These are phyloP conservation scores for Caenorhabditis sp. DNA, from an alignment of 2,888 invertebrate species.

Conservation along the genomic window DNA sequence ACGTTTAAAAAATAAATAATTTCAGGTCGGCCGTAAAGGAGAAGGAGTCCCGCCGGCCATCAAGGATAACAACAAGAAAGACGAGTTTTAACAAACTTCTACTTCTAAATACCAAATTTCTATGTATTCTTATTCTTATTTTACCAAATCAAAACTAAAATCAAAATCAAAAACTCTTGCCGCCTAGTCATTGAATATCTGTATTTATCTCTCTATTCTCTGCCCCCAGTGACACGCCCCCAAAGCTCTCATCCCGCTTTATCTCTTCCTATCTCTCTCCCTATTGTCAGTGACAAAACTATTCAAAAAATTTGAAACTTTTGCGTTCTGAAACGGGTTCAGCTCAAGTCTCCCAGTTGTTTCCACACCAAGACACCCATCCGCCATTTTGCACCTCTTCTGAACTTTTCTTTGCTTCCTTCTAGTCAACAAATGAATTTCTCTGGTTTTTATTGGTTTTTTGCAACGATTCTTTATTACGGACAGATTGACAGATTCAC, in stretches of 20 bases:
- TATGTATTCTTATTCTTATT: neutral
- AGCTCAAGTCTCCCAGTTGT: slow-evolving; percentile 7
- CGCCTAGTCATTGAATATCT: neutral
- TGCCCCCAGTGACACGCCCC: slow-evolving; percentile 6
- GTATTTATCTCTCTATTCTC: neutral
- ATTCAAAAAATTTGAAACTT: slow-evolving; percentile 13
- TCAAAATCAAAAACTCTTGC: slow-evolving; percentile 24
- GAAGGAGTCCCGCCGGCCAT: slow-evolving; percentile 62
- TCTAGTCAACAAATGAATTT: slow-evolving; percentile 7
- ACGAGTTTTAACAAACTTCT: slow-evolving; percentile 56
- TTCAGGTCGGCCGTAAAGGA: slow-evolving; percentile 66
- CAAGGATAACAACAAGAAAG: slow-evolving; percentile 44
- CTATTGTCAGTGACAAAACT: neutral
- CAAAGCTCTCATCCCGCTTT: slow-evolving; percentile 6
- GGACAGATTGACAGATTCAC: neutral
- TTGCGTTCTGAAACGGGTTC: neutral
- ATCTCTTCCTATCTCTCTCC: slow-evolving; percentile 2
- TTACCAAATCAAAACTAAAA: neutral
- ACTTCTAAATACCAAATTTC: too few species aligned
- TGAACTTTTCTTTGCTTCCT: neutral
- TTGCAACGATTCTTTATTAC: neutral
- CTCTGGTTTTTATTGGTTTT: neutral
- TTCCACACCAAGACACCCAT: neutral
- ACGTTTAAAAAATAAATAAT: neutral
- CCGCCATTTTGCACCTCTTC: slow-evolving; percentile 25